phyloP scores from a whole-genome alignment of 2,797 vertebrate species.

The Gouania willdenowi region DNA sequence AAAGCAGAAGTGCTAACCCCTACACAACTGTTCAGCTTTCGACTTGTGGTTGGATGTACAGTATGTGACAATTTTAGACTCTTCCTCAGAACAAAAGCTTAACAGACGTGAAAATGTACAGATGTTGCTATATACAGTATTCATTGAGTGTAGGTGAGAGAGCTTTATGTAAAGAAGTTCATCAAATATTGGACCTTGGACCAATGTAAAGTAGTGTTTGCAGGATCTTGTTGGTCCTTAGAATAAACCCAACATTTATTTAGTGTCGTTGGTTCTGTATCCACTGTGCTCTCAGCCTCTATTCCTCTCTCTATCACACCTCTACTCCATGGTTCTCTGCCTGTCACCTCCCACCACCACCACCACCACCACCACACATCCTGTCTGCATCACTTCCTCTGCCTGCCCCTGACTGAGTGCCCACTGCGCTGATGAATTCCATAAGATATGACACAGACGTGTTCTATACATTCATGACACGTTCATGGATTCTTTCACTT shows the following conservation, averaged over 20 bases:
- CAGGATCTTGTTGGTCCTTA: too few relatives aligned
- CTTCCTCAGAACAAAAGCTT: too few relatives aligned
- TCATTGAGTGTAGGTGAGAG: too few relatives aligned
- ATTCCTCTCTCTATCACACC: conserved; percentile 55
- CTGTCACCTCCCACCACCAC: conserved; percentile 65
- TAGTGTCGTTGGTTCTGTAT: conserved; percentile 24
- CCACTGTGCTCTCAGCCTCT: conserved; percentile 53
- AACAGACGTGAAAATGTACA: too few relatives aligned
- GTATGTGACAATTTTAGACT: too few relatives aligned
- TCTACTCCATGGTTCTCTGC: conserved; percentile 54
- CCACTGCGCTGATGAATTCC: conserved; percentile 33
- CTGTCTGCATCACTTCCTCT: conserved; percentile 54
- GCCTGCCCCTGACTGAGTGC: conserved; percentile 40
- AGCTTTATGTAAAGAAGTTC: too few relatives aligned
- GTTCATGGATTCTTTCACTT: conserved; percentile 37
- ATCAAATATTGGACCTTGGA: too few relatives aligned
- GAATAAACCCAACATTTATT: conserved; percentile 14
- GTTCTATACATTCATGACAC: conserved; percentile 25
- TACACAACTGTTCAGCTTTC: too few relatives aligned
- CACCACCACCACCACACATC: conserved; percentile 63
- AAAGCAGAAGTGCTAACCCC: too few relatives aligned
- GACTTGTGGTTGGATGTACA: too few relatives aligned
- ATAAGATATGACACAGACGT: conserved; percentile 24
- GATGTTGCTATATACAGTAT: too few relatives aligned
- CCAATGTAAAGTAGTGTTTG: too few relatives aligned